phyloP scores from a whole-genome alignment of 2,888 invertebrate species.

The Philopedon plagiatum region DNA sequence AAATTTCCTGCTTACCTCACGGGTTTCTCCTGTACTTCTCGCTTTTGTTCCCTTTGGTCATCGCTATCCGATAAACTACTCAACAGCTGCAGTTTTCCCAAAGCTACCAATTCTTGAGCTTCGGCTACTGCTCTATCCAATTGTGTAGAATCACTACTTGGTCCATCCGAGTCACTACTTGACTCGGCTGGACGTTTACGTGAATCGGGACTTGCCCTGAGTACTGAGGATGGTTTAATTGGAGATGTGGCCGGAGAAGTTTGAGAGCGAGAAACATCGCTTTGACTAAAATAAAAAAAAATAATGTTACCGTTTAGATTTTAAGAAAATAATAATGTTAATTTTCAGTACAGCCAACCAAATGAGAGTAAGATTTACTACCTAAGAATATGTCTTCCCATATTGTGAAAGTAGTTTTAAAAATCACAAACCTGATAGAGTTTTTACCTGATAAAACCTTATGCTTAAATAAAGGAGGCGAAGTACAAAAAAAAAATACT shows the following conservation, averaged over 20 bases:
- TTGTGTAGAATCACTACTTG: constrained; percentile 59
- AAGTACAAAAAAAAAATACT: too few species aligned
- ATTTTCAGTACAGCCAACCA: too few species aligned
- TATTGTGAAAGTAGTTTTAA: too few species aligned
- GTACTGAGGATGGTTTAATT: constrained; percentile 46
- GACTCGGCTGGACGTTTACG: constrained; percentile 63
- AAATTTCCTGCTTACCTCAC: constrained; percentile 13
- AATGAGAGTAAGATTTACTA: too few species aligned
- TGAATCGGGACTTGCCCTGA: constrained; percentile 54
- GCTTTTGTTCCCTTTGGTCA: constrained; percentile 28
- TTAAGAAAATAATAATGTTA: too few species aligned
- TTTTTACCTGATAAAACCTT: too few species aligned
- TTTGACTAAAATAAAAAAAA: constrained; percentile 45
- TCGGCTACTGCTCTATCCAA: constrained; percentile 73
- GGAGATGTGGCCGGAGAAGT: constrained; percentile 50
- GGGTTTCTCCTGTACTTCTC: constrained; percentile 13
- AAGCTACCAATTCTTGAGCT: constrained; percentile 59
- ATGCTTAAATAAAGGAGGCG: too few species aligned
- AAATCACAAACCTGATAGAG: too few species aligned
- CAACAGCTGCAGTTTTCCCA: constrained; percentile 67
- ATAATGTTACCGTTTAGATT: background rate
- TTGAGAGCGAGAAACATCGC: constrained; percentile 41
- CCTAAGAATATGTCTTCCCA: too few species aligned
- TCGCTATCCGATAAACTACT: constrained; percentile 71
- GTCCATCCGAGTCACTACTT: constrained; percentile 69